Conservation (phyloP, 2,888 invertebrate species). For the Xestia xanthographa region DNA sequence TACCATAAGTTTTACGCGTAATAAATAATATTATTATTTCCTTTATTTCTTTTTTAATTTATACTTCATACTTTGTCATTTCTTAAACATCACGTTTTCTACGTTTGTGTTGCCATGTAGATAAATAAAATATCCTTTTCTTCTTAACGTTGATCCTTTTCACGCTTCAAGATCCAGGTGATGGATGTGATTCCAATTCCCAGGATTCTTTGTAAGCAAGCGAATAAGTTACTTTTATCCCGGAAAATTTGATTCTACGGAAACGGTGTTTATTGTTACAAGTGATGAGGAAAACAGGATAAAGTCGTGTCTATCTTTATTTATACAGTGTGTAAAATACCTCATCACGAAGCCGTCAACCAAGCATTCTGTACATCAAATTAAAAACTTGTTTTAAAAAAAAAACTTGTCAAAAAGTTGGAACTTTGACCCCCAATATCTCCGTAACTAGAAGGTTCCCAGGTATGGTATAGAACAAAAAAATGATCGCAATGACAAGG, state of each 20-base stretch:
- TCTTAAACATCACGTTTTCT: constrained; percentile 1
- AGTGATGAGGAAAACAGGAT: neutral
- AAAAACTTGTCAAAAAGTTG: too few relatives aligned
- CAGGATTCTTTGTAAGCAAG: constrained; percentile 13
- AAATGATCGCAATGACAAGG: too few relatives aligned
- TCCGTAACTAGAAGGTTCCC: too few relatives aligned
- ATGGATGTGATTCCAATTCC: constrained; percentile 35
- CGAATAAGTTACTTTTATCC: constrained; percentile 5
- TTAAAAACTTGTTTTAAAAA: too few relatives aligned
- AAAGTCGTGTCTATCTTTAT: neutral
- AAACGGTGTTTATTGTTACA: constrained; percentile 10
- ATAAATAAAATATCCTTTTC: constrained; percentile 32
- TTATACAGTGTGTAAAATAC: too few relatives aligned
- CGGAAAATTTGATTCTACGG: constrained; percentile 9
- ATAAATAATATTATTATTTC: neutral
- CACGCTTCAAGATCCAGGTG: constrained; percentile 20
- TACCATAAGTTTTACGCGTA: neutral
- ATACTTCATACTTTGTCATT: neutral
- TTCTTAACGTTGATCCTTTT: constrained; percentile 35
- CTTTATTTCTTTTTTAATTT: neutral
- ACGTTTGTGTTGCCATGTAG: neutral
- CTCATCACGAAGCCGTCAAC: too few relatives aligned
- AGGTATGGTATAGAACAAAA: too few relatives aligned
- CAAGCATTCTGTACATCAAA: too few relatives aligned
- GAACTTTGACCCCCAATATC: too few relatives aligned